phyloP scores from a whole-genome alignment of 1,140 invertebrate species.

The Drosophila virilis region DNA sequence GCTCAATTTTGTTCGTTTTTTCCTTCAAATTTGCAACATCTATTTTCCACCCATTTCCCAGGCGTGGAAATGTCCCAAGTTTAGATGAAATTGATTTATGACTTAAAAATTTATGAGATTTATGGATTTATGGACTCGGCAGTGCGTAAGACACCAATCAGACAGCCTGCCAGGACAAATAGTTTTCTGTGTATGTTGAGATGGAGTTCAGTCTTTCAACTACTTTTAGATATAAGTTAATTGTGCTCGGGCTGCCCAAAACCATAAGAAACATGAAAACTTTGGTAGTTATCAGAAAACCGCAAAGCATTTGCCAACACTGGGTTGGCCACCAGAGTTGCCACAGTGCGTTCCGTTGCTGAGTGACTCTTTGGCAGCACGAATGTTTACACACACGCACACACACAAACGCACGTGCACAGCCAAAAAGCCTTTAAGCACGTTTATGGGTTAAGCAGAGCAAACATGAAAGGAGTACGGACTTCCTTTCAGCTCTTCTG shows the following conservation, averaged over 20 bases:
- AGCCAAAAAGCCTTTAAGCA: slow-evolving; percentile 37
- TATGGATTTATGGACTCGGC: too few relatives aligned
- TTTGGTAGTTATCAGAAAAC: slow-evolving; percentile 24
- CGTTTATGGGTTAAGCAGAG: slow-evolving; percentile 79
- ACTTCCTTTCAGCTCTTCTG: slow-evolving; percentile 29
- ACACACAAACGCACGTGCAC: slow-evolving; percentile 26
- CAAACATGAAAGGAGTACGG: slow-evolving; percentile 63
- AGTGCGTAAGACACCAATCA: too few relatives aligned
- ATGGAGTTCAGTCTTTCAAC: too few relatives aligned
- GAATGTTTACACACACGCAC: slow-evolving; percentile 52
- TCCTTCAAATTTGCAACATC: too few relatives aligned
- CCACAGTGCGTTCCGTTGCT: slow-evolving; percentile 39
- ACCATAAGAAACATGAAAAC: not conserved
- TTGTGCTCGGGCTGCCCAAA: not conserved
- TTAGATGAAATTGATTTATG: too few relatives aligned
- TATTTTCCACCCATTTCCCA: too few relatives aligned
- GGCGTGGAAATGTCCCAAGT: too few relatives aligned
- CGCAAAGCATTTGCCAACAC: slow-evolving; percentile 11
- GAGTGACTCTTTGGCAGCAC: slow-evolving; percentile 52
- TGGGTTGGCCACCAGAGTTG: slow-evolving; percentile 43
- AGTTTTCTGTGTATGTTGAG: too few relatives aligned
- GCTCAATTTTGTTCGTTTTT: too few relatives aligned
- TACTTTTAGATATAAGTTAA: not conserved
- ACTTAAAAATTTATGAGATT: too few relatives aligned
- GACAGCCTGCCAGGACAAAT: too few relatives aligned